Percentiles rank a stretch among this genome's conserved stretches.
phyloP scores from a whole-genome alignment of 2,797 vertebrate species.

The Streptopelia turtur region DNA sequence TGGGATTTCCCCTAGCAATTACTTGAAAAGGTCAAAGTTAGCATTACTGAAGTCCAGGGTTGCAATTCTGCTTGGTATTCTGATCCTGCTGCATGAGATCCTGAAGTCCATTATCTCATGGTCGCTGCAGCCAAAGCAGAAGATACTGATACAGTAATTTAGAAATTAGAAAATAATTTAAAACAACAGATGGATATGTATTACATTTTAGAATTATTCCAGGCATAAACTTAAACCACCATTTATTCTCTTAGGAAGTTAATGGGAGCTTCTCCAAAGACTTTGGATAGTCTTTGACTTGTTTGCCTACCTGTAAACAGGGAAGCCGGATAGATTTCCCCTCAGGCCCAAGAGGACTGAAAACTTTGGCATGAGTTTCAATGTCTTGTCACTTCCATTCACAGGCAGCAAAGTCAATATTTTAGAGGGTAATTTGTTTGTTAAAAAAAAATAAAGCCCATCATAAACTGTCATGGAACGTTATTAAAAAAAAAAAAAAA shows the following conservation, averaged over 20 bases:
- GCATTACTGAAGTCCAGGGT: too few relatives aligned
- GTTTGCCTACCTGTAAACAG: not conserved
- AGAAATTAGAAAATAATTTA: not conserved
- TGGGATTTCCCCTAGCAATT: too few relatives aligned
- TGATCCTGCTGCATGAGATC: too few relatives aligned
- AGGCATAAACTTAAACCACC: not conserved
- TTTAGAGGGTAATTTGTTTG: not conserved
- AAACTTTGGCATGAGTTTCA: not conserved
- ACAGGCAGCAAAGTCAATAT: not conserved
- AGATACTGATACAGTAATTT: not conserved
- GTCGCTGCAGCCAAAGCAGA: too few relatives aligned
- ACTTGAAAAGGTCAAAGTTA: too few relatives aligned
- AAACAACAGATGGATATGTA: not conserved
- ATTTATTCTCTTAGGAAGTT: not conserved
- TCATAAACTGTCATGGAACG: not conserved
- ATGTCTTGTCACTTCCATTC: conserved; percentile 27
- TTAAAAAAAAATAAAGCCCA: not conserved
- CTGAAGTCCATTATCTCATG: too few relatives aligned
- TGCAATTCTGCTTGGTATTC: too few relatives aligned
- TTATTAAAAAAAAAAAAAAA: not conserved
- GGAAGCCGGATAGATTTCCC: not conserved
- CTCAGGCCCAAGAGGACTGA: not conserved
- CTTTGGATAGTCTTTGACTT: not conserved
- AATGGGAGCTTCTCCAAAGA: not conserved
- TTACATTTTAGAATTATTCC: not conserved